Evolutionary conservation across 2,113 vertebrate species (phyloP).

Genomic region (Hippoglossus stenolepis): DNA sequence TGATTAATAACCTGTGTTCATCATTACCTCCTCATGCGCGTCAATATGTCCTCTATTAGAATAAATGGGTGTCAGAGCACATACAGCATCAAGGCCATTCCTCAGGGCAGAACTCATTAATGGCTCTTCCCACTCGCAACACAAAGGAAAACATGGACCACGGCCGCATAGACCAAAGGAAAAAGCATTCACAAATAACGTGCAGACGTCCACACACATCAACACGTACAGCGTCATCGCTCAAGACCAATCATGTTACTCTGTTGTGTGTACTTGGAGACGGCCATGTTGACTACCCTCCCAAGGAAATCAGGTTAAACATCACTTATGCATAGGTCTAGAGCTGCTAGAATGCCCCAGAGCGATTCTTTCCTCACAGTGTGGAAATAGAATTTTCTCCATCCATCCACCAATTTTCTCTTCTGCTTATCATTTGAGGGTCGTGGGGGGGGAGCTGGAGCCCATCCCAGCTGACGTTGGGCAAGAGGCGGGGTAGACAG

Average conservation of each 20-base stretch:
- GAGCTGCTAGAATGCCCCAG: background rate
- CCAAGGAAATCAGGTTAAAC: slow-evolving; percentile 2
- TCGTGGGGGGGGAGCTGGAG: too few relatives aligned
- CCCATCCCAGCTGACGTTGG: background rate
- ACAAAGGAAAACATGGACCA: background rate
- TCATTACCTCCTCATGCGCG: slow-evolving; percentile 18
- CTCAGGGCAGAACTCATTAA: slow-evolving; percentile 18
- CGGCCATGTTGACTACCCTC: background rate
- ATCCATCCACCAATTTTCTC: background rate
- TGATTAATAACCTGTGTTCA: slow-evolving; percentile 51
- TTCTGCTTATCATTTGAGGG: background rate
- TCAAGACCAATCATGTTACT: slow-evolving; percentile 27
- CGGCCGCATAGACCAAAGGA: background rate
- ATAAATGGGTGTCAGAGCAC: slow-evolving; percentile 46
- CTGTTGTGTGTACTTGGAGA: background rate
- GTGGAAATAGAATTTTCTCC: background rate
- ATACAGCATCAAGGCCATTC: slow-evolving; percentile 22
- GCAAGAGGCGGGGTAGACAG: background rate
- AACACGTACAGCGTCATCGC: slow-evolving; percentile 1
- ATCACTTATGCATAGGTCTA: background rate
- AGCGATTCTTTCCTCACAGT: background rate
- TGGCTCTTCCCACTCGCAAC: slow-evolving; percentile 7
- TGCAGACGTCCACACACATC: background rate
- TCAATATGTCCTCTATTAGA: slow-evolving; percentile 45
- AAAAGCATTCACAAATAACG: background rate